phyloP scores from a whole-genome alignment of 2,888 invertebrate species.

The Diplazon laetatorius region DNA sequence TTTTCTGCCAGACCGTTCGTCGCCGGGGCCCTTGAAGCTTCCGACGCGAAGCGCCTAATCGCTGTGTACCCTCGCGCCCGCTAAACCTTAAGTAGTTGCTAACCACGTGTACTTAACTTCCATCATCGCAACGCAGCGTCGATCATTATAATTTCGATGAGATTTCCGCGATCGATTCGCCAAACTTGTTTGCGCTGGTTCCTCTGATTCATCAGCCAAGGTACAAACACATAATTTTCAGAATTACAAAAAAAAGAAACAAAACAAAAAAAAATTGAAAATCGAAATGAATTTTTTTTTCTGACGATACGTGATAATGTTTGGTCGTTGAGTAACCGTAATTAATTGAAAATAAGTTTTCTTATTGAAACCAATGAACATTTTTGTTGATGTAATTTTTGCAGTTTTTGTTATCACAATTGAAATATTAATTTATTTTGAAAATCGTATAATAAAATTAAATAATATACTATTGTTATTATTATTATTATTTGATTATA shows the following conservation, averaged over 20 bases:
- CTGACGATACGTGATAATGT: no score
- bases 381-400: no score
- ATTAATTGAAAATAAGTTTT: no score
- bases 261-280: no score
- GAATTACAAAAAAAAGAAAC: neutral
- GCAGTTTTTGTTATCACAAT: neutral
- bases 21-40: conserved; percentile 67
- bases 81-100: conserved; percentile 64
- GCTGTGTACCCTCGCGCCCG: conserved; percentile 44
- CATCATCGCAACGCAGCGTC: conserved; percentile 52
- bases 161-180: conserved; percentile 42
- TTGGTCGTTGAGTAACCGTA: no score
- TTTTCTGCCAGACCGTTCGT: conserved; percentile 71
- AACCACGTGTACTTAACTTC: conserved; percentile 66
- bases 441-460: no score
- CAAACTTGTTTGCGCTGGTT: conserved; percentile 31
- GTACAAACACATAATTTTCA: neutral
- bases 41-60: conserved; percentile 61
- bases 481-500: neutral
- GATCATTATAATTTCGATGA: conserved; percentile 64
- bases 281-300: no score
- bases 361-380: no score
- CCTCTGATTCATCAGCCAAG: neutral
- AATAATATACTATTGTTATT: neutral
- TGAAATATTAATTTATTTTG: neutral